Base-by-base conservation (phyloP, 2,888 invertebrate species). In the Rhagophthalmus giganteus region DNA sequence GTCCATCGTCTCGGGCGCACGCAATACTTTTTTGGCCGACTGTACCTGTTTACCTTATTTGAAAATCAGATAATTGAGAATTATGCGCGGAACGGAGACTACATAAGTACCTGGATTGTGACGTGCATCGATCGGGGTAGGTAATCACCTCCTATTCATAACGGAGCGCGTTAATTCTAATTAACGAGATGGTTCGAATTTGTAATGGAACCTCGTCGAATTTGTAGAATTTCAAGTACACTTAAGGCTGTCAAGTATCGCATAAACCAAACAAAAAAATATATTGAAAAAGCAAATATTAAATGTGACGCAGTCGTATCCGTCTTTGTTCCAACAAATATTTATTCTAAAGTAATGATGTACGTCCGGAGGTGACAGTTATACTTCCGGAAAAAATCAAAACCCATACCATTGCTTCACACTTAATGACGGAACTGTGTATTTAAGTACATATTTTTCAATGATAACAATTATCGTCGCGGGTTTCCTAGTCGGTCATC, bases 241-340 rank as follows among this genome's bases (percentile, higher is more conserved):
- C 20, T 20, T 20, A 20, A 3, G 7, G 7, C 20, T 20, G 4
- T 5, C 7, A 20, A 20, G 20, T 20, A 20, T 20, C 4, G 20
- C 20, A 20, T 20, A 20, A 20, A 20, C 20, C 20, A 20, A 20
- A 20, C 7, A 20, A 7, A 20, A n/a, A n/a, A n/a, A n/a, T n/a
- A n/a, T n/a, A n/a, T n/a, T n/a, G n/a, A n/a, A n/a, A 20, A 20
- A 20, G 30, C 20, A 40, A 52, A 52, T 52, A 52, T 52, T 51
- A 39, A 31, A 40, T 25, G 24, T 45, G 51, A 50, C 42, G 30
- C 42, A 38, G 38, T 24, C 26, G 38, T 42, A 45, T 45, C 45
- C 45, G 45, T 44, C 38, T 52, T 40, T 52, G 45, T 40, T 39
- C 31, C 8, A 40, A 40, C 45, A 45, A 52, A 52, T 52, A 52